phyloP scores from a whole-genome alignment of 2,888 invertebrate species.

The Anorthoa munda region DNA sequence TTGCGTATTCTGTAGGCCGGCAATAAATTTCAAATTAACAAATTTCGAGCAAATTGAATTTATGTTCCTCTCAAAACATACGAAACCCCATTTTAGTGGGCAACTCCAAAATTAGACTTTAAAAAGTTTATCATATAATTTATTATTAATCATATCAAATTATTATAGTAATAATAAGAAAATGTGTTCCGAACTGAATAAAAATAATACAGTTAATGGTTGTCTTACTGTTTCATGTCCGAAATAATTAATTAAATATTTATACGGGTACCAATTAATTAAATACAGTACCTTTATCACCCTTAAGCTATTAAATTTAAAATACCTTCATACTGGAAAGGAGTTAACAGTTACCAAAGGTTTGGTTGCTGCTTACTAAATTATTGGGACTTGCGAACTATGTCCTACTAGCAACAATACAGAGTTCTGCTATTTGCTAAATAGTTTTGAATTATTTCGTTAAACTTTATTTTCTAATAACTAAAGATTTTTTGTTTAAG shows the following conservation, averaged over 20 bases:
- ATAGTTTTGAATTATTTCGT: too few relatives aligned
- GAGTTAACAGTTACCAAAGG: too few relatives aligned
- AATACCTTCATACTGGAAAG: background rate
- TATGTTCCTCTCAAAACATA: conserved; percentile 58
- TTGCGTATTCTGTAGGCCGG: conserved; percentile 56
- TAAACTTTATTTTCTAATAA: too few relatives aligned
- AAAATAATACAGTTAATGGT: conserved; percentile 1
- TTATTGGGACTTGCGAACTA: too few relatives aligned
- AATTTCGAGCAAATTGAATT: conserved; percentile 64
- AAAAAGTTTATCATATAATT: conserved; percentile 25
- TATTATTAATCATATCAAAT: conserved; percentile 33
- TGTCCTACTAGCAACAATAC: too few relatives aligned
- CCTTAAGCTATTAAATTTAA: conserved; percentile 45
- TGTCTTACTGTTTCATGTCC: conserved; percentile 7
- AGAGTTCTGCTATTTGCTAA: too few relatives aligned
- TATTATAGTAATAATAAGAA: conserved; percentile 21
- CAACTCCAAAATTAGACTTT: conserved; percentile 35
- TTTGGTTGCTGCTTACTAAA: too few relatives aligned
- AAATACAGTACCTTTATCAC: conserved; percentile 6
- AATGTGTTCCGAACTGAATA: conserved; percentile 18
- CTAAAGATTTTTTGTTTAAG: too few relatives aligned
- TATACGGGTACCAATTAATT: conserved; percentile 35
- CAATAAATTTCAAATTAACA: conserved; percentile 64
- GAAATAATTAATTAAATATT: conserved; percentile 37
- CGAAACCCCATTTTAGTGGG: conserved; percentile 31